Percentiles rank a stretch among this genome's conserved stretches.
Evolutionary conservation across 2,888 invertebrate genomes (phyloP).

Genomic region (Mythimna pallens): DNA sequence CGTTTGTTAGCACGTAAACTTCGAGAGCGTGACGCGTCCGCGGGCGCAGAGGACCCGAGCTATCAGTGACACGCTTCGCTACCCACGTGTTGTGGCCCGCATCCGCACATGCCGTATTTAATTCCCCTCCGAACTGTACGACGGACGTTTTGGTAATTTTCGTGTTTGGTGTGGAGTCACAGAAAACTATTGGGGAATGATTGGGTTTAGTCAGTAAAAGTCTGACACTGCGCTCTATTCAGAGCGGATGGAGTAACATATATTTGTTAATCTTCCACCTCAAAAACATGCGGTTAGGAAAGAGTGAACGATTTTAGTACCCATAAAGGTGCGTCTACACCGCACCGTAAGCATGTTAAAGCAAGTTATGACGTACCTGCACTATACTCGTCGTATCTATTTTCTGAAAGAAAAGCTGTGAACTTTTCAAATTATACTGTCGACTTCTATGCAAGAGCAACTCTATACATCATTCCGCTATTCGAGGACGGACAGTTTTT

Average conservation of each 20-base stretch:
- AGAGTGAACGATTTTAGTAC: not conserved
- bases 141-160: constrained; percentile 19
- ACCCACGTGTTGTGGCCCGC: constrained; percentile 68
- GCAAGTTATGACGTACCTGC: not conserved
- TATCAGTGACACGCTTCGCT: constrained; percentile 79
- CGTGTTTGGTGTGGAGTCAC: constrained; percentile 1
- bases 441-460: not conserved
- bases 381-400: not conserved
- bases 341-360: not conserved
- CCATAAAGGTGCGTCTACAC: not conserved
- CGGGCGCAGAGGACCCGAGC: constrained; percentile 64
- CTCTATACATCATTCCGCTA: constrained; percentile 6
- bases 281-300: no score
- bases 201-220: not conserved
- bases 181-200: not conserved
- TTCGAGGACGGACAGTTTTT: not conserved
- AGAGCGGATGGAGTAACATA: no score
- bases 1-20: constrained; percentile 30
- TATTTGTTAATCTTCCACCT: no score
- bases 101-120: constrained; percentile 68
- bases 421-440: not conserved
- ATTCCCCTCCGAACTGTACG: constrained; percentile 48
- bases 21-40: constrained; percentile 50
- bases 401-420: not conserved
- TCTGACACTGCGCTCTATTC: no score